These are phyloP conservation scores for Phaonia tiefii DNA, from an alignment of 2,888 invertebrate species.

Conservation along the genomic window DNA sequence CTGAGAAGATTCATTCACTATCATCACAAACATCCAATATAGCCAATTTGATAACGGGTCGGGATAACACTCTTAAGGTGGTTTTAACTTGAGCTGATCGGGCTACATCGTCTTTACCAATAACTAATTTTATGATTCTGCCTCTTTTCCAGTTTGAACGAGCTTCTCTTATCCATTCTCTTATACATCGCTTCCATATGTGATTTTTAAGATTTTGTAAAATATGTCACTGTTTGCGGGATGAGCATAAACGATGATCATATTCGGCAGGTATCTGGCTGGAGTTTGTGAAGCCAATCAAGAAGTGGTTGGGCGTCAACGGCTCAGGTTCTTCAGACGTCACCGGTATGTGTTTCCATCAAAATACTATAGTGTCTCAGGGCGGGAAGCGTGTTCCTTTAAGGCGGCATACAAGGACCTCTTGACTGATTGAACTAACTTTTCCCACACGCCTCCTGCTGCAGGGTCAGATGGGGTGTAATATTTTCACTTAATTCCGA, in stretches of 20 bases:
- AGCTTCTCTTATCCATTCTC: background rate
- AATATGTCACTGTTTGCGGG: slow-evolving; percentile 36
- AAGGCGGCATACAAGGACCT: slow-evolving; percentile 32
- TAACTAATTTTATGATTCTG: slow-evolving; percentile 1
- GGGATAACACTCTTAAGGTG: background rate
- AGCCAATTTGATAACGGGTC: slow-evolving; percentile 20
- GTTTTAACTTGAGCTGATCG: too few relatives aligned
- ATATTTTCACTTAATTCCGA: slow-evolving; percentile 54
- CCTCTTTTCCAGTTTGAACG: slow-evolving; percentile 23
- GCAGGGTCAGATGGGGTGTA: slow-evolving; percentile 59
- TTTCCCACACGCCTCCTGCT: slow-evolving; percentile 69
- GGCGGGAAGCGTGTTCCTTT: slow-evolving; percentile 48
- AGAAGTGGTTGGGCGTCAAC: slow-evolving; percentile 45
- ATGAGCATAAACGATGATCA: background rate
- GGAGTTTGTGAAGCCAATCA: background rate
- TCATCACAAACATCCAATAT: slow-evolving; percentile 5
- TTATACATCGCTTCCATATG: slow-evolving; percentile 23
- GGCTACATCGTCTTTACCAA: slow-evolving; percentile 27
- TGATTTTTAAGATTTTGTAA: slow-evolving; percentile 34
- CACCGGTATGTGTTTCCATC: slow-evolving; percentile 52
- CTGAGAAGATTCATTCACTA: background rate
- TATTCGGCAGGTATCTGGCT: too few relatives aligned
- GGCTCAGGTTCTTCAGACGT: slow-evolving; percentile 50
- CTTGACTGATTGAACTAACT: slow-evolving; percentile 60
- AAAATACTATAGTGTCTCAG: slow-evolving; percentile 54